Base-by-base conservation (phyloP, 2,797 vertebrate species). In the Notoglanidium macrostoma region DNA sequence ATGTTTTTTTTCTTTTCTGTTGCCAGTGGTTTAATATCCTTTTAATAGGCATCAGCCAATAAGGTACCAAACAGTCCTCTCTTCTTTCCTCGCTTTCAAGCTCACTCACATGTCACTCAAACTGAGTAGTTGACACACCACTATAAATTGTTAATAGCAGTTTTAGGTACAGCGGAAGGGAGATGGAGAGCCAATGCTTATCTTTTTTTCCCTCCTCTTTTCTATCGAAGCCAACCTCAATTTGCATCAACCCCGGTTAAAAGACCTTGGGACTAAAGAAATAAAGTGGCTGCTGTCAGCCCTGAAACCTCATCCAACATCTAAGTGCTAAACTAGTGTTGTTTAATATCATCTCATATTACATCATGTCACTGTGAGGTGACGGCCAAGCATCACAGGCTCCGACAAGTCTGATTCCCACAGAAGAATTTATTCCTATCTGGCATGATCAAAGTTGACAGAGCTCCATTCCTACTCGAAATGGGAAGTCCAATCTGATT, bases 341-440 rank as follows among this genome's bases (percentile, higher is more conserved):
- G 97, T 98, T 97, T 96, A 94, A 97, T 97, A 99, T 99, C 97
- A 97, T 97, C 97, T 98, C 97, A 96, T 96, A 98, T 99, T 97
- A 97, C 95, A 96, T 97, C 96, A 96, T 96, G 97, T 98, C 97
- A 96, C 92, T 91, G 95, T 89, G 93, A 95, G 95, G 96, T 97
- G 97, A 97, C 94, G 93, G 96, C 93, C 97, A 96, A 95, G 89
- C 96, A 94, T 98, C 95, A 91, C 96, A 96, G 96, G 95, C 96
- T 96, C 91, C 97, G 98, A 98, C 97, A 97, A 95, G 94, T 93
- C 95, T 94, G 96, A 97, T 98, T 98, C 97, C 96, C 96, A 95
- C 96, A 96, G 97, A 96, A 96, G 96, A 94, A 96, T 96, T 97
- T 96, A 97, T 96, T 93, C 96, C 96, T 93, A 93, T 96, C 96